Evolutionary conservation across 35 echinoderm and acorn worm species (phyloP).

Genomic region (Heliocidaris tuberculata): DNA sequence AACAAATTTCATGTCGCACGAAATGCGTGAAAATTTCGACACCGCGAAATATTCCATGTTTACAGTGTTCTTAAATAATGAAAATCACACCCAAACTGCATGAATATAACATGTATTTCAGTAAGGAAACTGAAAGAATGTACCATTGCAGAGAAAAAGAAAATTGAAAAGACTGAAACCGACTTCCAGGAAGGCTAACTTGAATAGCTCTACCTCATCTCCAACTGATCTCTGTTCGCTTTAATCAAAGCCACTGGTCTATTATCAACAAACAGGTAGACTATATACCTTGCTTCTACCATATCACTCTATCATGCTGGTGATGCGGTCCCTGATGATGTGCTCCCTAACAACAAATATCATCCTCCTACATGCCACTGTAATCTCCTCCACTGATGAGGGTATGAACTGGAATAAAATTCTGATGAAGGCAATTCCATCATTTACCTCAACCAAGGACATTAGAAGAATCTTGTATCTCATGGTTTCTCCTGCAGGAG

Average conservation of each 20-base stretch:
- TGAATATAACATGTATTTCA: background rate
- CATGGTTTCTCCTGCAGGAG: too few species aligned
- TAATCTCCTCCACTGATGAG: background rate
- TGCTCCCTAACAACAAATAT: background rate
- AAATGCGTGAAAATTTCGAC: too few species aligned
- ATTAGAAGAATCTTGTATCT: too few species aligned
- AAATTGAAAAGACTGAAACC: background rate
- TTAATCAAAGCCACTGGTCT: background rate
- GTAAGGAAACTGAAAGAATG: background rate
- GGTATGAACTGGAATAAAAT: background rate
- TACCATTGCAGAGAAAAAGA: background rate
- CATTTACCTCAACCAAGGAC: too few species aligned
- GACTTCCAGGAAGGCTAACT: background rate
- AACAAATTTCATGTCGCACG: too few species aligned
- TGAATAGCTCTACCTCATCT: background rate
- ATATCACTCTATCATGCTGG: background rate
- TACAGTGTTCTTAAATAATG: too few species aligned
- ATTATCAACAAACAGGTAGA: background rate
- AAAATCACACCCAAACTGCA: background rate
- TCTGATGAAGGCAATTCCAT: too few species aligned
- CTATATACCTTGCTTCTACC: background rate
- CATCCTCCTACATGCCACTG: background rate
- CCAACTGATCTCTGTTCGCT: background rate
- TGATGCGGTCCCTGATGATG: background rate
- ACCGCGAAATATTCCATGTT: too few species aligned